Evolutionary conservation across 2,888 invertebrate genomes (phyloP).

Genomic region (Agrochola macilenta): DNA sequence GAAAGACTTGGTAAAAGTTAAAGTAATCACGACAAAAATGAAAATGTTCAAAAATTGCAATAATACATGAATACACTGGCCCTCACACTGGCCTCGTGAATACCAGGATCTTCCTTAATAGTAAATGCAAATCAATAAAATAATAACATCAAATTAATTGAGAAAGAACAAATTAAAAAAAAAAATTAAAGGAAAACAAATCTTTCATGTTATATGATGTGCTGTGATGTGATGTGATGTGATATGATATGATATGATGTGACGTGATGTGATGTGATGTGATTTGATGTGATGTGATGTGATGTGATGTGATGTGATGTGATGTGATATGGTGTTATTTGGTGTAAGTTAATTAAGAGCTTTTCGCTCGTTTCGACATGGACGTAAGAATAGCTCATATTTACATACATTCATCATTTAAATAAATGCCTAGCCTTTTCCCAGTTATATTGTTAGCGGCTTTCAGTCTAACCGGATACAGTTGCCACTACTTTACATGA

Average conservation of each 20-base stretch:
- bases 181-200: too few species aligned
- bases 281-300: too few species aligned
- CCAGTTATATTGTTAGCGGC: neutral
- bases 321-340: too few species aligned
- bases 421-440: neutral
- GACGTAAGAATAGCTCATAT: neutral
- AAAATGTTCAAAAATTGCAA: neutral
- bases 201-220: too few species aligned
- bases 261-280: too few species aligned
- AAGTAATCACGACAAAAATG: neutral
- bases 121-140: too few species aligned
- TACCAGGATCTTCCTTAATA: neutral
- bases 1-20: slow-evolving; percentile 27
- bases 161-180: too few species aligned
- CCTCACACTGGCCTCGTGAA: too few species aligned
- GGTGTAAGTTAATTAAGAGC: neutral
- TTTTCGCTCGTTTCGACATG: neutral
- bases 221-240: too few species aligned
- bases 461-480: neutral
- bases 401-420: neutral
- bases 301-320: too few species aligned
- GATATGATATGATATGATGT: too few species aligned
- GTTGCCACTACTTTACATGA: neutral
- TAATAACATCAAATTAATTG: too few species aligned
- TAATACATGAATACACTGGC: neutral